Conservation (phyloP, 2,888 invertebrate species). For the Corythucha ciliata region DNA sequence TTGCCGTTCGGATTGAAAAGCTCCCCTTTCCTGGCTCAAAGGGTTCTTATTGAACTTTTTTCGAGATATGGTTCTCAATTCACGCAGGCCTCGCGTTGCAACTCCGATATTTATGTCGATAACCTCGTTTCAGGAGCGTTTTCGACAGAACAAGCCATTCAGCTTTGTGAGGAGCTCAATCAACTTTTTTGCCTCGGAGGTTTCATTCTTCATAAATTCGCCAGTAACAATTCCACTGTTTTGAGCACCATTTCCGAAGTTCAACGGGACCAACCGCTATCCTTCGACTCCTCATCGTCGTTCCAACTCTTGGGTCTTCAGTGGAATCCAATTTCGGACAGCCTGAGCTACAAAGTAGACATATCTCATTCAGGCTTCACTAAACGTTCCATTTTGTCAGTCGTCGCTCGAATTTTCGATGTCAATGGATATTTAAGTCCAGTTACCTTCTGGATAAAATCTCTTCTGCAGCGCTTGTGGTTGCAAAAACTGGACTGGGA, state of each 20-base stretch:
- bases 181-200: conserved; percentile 13
- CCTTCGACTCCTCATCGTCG: conserved; percentile 4
- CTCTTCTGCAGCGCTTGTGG: conserved; percentile 32
- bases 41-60: no score
- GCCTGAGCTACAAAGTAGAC: conserved; percentile 20
- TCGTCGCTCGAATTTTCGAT: conserved; percentile 28
- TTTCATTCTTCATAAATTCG: conserved; percentile 21
- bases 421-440: no score
- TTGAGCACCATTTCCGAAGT: neutral
- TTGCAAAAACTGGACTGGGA: conserved; percentile 30
- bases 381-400: conserved; percentile 22
- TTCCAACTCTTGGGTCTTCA: conserved; percentile 29
- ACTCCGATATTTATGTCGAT: conserved; percentile 22
- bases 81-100: no score
- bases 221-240: conserved; percentile 4
- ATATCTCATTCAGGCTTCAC: neutral
- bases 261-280: neutral
- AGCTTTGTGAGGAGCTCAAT: conserved; percentile 17
- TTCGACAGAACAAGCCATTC: conserved; percentile 3
- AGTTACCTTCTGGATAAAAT: conserved; percentile 28
- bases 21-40: no score
- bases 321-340: conserved; percentile 27
- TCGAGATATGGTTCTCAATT: no score
- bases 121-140: conserved; percentile 19
- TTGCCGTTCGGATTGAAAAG: no score